Evolutionary conservation across 2,888 invertebrate species (phyloP), one percentile per base, ranked within the genome.

Genomic region (Leptodirus hochenwartii): DNA sequence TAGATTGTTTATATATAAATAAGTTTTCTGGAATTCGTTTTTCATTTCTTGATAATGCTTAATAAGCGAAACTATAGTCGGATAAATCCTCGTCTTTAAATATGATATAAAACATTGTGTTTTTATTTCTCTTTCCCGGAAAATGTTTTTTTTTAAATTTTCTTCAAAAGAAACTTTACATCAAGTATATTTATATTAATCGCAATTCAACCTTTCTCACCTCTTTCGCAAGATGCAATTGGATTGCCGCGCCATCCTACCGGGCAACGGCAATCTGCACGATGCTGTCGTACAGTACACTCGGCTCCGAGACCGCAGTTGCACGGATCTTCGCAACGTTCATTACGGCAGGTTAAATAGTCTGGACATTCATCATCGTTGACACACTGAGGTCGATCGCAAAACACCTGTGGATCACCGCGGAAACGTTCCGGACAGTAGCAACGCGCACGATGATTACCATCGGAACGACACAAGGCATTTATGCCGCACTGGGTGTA

Each of bases 281-380:
- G 57, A 51, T 88, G 88, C 39, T 80, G 73, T 30, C 66, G 61
- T 4, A 84, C 82, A 2, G 63, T 66, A 44, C 90, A 90, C 34
- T 72, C 61, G 2, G 87, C 80, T 6, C 64, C 66, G 4, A 64
- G 56, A n/a, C 81, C 80, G 48, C 87, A 88, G 30, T 75, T 67
- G 53, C 88, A 90, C 5, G 87, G 87, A 58, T 80, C 74, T 44
- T 70, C 69, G 46, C 90, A 91, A 34, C 66, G 67, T 44, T 76
- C 76, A 41, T 72, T 71, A 37, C 66, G 62, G 46, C 90, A 90
- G 5, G 82, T 76, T 40, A 84, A 58, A 54, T 76, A 74, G 37
- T 70, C 67, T 0, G 81, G 66, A 44, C 88, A 88, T 39, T 87
- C 82, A 4, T 66, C 61, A 46, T 88, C 76, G 3, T 47, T 51